Evolutionary conservation across 2,113 vertebrate species (phyloP), one percentile per base, ranked within the genome.

Genomic region (Oreochromis niloticus): DNA sequence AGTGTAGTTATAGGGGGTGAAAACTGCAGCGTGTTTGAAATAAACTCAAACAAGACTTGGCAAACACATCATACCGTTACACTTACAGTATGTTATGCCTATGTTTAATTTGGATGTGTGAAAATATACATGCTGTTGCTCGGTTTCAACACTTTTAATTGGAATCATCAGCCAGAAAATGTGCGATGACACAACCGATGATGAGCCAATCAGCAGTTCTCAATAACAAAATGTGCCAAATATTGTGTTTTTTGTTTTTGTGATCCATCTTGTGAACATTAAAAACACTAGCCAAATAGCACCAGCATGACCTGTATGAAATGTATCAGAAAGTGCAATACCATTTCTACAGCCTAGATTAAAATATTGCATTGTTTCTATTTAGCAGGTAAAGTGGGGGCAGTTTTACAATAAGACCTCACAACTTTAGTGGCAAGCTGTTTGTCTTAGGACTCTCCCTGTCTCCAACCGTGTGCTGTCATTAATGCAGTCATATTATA

Each of bases 61-160:
- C 50, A 17, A 80, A 80, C 0, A 10, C 52, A 14, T 55, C 50
- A 80, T 0, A 55, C 50, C 1, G 4, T 36, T 55, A 9, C 16
- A 50, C 10, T 78, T 78, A 75, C 71, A 75, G 71, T 50, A 80
- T 55, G 50, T 34, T 55, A 24, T 54, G 19, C 32, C 73, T 32
- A 78, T 52, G 46, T 32, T 55, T 87, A 14, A 55, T 79, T n/a
- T 11, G 6, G 22, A 61, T 52, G 36, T 41, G 55, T 41, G 55
- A 43, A 63, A 41, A 41, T 19, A 39, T 13, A 57, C 24, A 75
- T 34, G 36, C 52, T 56, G 34, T 13, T 54, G 16, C 24, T 24
- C 6, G 6, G 27, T 50, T 52, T 82, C 17, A 61, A 43, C 57
- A 50, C 27, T 11, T 63, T 36, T 83, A 68, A 6, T 24, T 52